Evolutionary conservation across 2,113 vertebrate species (phyloP), one percentile per base, ranked within the genome.

Genomic region (Bubalus kerabau): DNA sequence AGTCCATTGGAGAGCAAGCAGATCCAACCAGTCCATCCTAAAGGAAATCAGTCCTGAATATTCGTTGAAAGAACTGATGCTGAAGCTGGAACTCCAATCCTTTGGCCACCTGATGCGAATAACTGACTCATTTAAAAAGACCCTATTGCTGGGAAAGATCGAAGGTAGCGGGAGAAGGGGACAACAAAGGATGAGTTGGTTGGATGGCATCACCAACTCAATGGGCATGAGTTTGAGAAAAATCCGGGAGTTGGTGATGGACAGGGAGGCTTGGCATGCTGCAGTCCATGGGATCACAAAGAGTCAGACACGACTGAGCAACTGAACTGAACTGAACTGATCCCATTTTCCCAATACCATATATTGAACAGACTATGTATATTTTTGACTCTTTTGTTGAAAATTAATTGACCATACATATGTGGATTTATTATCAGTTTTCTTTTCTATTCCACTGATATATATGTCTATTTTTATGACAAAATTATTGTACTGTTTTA

Each of bases 101-200:
- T 64, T 64, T 64, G 7, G 7, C 32, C 32, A n/a, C 62, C 16
- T 64, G 7, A 64, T n/a, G 15, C 0, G 3, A 67, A 19, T n/a
- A 67, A n/a, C 32, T 67, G 32, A 67, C 32, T 19, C 32, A 67
- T n/a, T 19, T 67, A 32, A 17, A 67, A 64, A 67, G 32, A 67
- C 62, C 16, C 7, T n/a, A 32, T 2, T 67, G 1, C 62, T 67
- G 32, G 32, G 32, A 67, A 19, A n/a, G 32, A n/a, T 67, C 2
- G 2, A 67, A 67, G 32, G 32, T 8, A 15, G 57, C 15, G 16
- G 15, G 7, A 67, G 32, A n/a, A n/a, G 16, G 62, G 62, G 32
- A 67, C 0, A 0, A n/a, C 62, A 67, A 4, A 67, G 32, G 32
- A n/a, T n/a, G 8, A n/a, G 62, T 10, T n/a, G 62, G 62, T 19